Percentiles rank a stretch among this genome's conserved stretches.
phyloP scores from a whole-genome alignment of 92 coral and sea anemone genomes.

The Meandrina meandrites region DNA sequence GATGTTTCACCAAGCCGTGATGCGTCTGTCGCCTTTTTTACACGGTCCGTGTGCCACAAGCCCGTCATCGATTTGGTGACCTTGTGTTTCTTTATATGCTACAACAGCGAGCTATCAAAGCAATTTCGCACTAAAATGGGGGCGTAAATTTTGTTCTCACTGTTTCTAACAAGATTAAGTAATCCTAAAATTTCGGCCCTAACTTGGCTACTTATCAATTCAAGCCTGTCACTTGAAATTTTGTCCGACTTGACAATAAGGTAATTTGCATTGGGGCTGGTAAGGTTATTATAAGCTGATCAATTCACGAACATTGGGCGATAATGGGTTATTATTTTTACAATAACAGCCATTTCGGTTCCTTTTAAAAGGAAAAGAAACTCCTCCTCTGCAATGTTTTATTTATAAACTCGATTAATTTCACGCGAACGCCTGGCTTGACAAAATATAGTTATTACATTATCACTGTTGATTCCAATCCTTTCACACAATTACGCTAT shows the following conservation, averaged over 20 bases:
- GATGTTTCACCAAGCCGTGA: neutral
- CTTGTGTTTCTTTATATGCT: neutral
- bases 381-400: slow-evolving; percentile 31
- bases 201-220: slow-evolving; percentile 15
- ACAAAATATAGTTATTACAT: slow-evolving; percentile 61
- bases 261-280: slow-evolving; percentile 23
- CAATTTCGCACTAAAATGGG: slow-evolving; percentile 2
- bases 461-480: slow-evolving; percentile 62
- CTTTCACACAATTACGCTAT: slow-evolving; percentile 77
- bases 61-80: neutral
- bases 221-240: slow-evolving; percentile 1
- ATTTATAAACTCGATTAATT: slow-evolving; percentile 54
- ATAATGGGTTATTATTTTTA: slow-evolving; percentile 25
- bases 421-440: slow-evolving; percentile 63
- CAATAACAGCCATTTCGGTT: slow-evolving; percentile 36
- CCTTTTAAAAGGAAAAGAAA: slow-evolving; percentile 31
- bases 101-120: neutral
- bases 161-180: slow-evolving; percentile 18
- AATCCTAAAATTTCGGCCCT: slow-evolving; percentile 13
- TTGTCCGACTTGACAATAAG: slow-evolving; percentile 14
- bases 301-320: slow-evolving; percentile 37
- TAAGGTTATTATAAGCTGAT: slow-evolving; percentile 20
- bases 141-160: neutral
- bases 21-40: neutral
- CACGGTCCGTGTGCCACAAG: neutral